Conservation (phyloP, 2,113 vertebrate species). For the Lanius ludovicianus region DNA sequence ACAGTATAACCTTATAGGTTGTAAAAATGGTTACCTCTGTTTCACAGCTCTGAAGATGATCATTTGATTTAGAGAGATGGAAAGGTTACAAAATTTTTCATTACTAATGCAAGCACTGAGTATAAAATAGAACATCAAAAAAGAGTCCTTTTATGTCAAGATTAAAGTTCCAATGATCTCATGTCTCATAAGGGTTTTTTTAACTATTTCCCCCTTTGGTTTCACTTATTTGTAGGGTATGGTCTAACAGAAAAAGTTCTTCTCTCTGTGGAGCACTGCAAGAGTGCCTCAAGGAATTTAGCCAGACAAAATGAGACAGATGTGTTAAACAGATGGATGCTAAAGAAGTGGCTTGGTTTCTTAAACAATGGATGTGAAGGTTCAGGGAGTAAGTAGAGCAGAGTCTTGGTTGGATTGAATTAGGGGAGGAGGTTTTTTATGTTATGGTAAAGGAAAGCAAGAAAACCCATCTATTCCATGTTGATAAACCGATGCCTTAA, state of each 20-base stretch:
- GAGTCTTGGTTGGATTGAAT: not conserved
- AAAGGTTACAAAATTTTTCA: not conserved
- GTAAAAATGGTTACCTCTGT: not conserved
- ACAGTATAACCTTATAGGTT: not conserved
- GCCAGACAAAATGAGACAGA: not conserved
- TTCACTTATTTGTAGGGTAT: not conserved
- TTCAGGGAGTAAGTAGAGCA: not conserved
- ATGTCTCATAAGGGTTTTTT: not conserved
- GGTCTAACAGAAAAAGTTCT: constrained; percentile 6
- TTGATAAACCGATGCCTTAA: not conserved
- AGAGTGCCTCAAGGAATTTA: not conserved
- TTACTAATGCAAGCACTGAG: not conserved
- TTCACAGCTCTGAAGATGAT: not conserved
- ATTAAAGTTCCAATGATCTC: not conserved
- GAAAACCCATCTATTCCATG: not conserved
- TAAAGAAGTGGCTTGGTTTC: constrained; percentile 17
- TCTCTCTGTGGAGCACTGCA: not conserved
- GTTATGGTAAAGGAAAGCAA: not conserved
- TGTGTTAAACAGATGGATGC: constrained; percentile 8
- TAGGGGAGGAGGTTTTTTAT: not conserved
- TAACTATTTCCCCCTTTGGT: not conserved
- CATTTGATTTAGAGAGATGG: not conserved
- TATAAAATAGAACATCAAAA: not conserved
- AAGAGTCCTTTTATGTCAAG: not conserved
- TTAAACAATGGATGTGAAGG: not conserved